These are phyloP conservation scores for Cuculus canorus DNA, from an alignment of 2,797 vertebrate genomes.

Conservation along the genomic window DNA sequence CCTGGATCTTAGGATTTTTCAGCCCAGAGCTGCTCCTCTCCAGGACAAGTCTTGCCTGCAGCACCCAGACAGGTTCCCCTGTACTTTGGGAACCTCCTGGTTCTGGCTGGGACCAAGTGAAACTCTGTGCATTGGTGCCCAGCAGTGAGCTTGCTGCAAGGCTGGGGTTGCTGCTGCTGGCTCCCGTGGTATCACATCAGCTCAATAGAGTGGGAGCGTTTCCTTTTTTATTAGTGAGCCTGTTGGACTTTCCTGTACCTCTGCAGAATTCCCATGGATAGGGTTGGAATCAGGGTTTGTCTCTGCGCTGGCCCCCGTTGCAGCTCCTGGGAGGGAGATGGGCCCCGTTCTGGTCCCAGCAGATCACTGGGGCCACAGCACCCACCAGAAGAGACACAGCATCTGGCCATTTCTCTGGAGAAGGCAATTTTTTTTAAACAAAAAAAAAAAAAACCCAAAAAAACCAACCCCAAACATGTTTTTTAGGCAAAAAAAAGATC, in stretches of 20 bases:
- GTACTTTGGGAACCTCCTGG: background rate
- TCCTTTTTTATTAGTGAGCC: background rate
- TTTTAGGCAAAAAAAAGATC: background rate
- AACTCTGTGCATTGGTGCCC: rapidly evolving
- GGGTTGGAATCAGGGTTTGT: background rate
- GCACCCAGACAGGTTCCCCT: background rate
- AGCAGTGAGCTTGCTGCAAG: background rate
- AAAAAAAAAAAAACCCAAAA: background rate
- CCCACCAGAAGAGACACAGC: rapidly evolving
- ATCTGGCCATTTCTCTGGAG: background rate
- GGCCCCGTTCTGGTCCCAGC: rapidly evolving
- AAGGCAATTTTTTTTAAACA: background rate
- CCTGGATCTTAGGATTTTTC: background rate
- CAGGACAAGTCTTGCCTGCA: rapidly evolving
- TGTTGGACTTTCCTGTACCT: background rate
- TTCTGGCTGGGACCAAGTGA: background rate
- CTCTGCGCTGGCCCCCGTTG: rapidly evolving
- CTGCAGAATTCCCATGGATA: rapidly evolving
- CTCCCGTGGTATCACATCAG: background rate
- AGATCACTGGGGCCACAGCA: background rate
- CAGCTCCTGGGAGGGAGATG: rapidly evolving
- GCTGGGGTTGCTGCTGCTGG: background rate
- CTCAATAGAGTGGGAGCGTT: background rate
- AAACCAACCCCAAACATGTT: background rate
- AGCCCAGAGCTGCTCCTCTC: background rate